Base-by-base conservation (phyloP, 2,888 invertebrate genomes). In the Liodrosophila aerea region DNA sequence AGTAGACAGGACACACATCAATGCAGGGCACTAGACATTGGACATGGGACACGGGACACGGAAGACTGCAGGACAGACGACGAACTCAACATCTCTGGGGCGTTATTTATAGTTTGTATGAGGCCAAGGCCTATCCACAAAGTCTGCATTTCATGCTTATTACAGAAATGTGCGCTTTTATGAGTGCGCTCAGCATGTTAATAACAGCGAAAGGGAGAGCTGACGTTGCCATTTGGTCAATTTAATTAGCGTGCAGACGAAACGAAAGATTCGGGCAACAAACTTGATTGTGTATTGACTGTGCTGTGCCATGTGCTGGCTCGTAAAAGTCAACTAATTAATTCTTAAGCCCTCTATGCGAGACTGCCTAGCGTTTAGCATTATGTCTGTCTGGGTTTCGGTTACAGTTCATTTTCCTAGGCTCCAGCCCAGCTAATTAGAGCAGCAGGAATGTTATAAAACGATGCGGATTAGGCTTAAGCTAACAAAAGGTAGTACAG, bases 1-100 rank as follows among this genome's bases (percentile, higher is more conserved):
- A 76, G 84, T 83, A 84, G 84, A 84, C 78, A 81, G 78, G 78
- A 78, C 85, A 78, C 85, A 85, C 83, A 78, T 82, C 83, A 76
- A 76, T 82, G 78, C 16, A 58, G 60, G 70, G n/a, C n/a, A n/a
- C n/a, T n/a, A n/a, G 72, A 66, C 56, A 22, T 36, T 8, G 51
- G 56, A 66, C 64, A 37, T n/a, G 1, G 45, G 54, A 51, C 52
- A 12, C 22, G 13, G 36, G 36, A 45, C 11, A 27, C 4, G 8
- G 31, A 34, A 27, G 39, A n/a, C n/a, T n/a, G n/a, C n/a, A 11
- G 30, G 46, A 45, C 37, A 29, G 16, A 9, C 7, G 31, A 2
- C 2, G 13, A 15, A 9, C 18, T 9, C 15, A 18, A 29, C 44
- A 8, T 36, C 49, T 36, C 40, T 49, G 44, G 62, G 49, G 77